phyloP scores from a whole-genome alignment of 1,140 invertebrate species.

The Papilio polyxenes region DNA sequence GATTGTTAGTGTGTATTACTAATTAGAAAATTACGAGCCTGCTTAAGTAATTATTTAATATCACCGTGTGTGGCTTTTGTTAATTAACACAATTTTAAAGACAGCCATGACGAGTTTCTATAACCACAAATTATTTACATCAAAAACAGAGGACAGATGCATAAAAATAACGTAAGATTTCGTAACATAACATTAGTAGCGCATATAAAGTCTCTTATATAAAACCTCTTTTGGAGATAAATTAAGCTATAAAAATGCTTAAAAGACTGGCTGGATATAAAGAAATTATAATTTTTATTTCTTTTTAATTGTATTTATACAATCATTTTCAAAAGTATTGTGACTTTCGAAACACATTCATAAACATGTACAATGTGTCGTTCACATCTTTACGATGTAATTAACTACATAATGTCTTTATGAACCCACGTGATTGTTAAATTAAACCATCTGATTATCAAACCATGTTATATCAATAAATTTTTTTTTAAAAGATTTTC shows the following conservation, averaged over 20 bases:
- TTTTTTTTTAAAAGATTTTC: not conserved
- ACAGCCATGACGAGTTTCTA: not conserved
- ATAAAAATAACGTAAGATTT: conserved; percentile 1
- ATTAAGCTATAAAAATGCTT: conserved; percentile 15
- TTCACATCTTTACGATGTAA: not conserved
- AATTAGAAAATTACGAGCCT: too few species aligned
- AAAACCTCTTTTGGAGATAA: conserved; percentile 1
- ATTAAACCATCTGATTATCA: not conserved
- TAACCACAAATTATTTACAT: not conserved
- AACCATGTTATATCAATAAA: not conserved
- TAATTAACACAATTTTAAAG: not conserved
- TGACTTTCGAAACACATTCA: not conserved
- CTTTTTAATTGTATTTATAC: not conserved
- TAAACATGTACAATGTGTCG: not conserved
- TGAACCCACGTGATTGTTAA: not conserved
- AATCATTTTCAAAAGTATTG: not conserved
- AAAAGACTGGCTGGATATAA: not conserved
- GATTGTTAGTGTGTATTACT: too few species aligned
- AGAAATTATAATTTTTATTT: not conserved
- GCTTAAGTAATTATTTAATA: too few species aligned
- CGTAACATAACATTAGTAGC: not conserved
- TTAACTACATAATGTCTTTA: not conserved
- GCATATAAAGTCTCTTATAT: not conserved
- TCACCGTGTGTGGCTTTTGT: not conserved
- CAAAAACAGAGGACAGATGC: not conserved